Base-by-base conservation (phyloP, 2,888 invertebrate genomes). In the Clepsis dumicolana region DNA sequence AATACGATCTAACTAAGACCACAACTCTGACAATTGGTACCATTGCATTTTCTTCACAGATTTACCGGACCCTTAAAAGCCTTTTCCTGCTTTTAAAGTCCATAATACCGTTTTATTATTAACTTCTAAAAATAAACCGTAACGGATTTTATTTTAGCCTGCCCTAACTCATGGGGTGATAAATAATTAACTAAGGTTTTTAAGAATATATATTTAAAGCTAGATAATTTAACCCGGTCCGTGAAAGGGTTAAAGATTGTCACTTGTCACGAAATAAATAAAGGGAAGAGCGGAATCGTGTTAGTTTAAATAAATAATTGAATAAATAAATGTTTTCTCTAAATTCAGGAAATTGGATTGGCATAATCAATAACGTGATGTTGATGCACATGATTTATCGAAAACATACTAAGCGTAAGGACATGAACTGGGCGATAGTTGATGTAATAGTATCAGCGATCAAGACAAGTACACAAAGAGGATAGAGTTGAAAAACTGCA, bases 161-260 rank as follows among this genome's bases (percentile, higher is more conserved):
- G 78, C 74, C 79, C 83, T 78, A 70, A 77, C 80, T 83, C 81
- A 74, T 75, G 77, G 77, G 78, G 74, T 44, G 73, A 76, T 87
- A 76, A 77, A 87, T 89, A 84, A 86, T 85, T 78, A 83, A 89
- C 83, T 82, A 85, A 82, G 83, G 85, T 88, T 88, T 87, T 83
- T 77, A 90, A 90, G 88, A 90, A 89, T 88, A 86, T 89, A 85
- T 86, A 64, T 88, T 84, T 83, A 84, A 84, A 82, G 77, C 75
- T 81, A 82, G 84, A 86, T 89, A 82, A 87, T 89, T 88, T 78
- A 88, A 82, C 77, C 78, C 82, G 85, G 81, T 76, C 80, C 74
- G 78, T 81, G 77, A 87, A 85, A 89, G 91, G 89, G 90, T 87
- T 83, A 80, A 88, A 88, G 89, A 89, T 84, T 85, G 87, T 88